Evolutionary conservation across 1,140 invertebrate genomes (phyloP), one percentile per base, ranked within the genome.

Genomic region (Coenobita brevimanus): DNA sequence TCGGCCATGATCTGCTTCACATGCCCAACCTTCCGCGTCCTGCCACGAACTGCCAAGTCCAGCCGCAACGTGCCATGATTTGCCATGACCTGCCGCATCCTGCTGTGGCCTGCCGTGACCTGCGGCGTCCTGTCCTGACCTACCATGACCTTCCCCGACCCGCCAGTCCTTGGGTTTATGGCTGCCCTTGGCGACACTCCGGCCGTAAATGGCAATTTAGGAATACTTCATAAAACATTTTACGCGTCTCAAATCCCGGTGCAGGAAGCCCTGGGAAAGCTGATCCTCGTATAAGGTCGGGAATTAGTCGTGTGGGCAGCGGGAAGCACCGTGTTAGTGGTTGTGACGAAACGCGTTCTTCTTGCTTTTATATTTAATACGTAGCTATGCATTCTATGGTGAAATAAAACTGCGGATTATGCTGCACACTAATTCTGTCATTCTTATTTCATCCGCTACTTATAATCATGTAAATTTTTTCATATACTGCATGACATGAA

Each of bases 171-270:
- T 38, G 15, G 57, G 54, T 80, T 80, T 67, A 82, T 27, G 79
- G 62, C 36, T n/a, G 3, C 79, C 21, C 76, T 17, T 33, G 30
- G 46, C 62, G 50, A 54, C 79, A 67, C 78, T 46, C 54, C 10
- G 27, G 78, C 38, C 62, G 50, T 82, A 82, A 82, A 82, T 38
- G 62, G 33, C 38, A 82, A 82, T 82, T 82, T 82, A 82, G 80
- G 62, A 71, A 71, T 82, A 71, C 62, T 82, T 82, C 62, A 71
- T 82, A 82, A 67, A 67, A 82, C 79, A 82, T 57, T 82, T 80
- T 82, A 82, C 62, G 57, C 38, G 79, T 30, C 62, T 64, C 36
- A 82, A 82, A 67, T 67, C 69, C 69, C 30, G 54, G 38, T 43
- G 79, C 79, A 67, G 79, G 30, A 79, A 67, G 43, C 57, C 57